Percentiles rank a stretch among this genome's conserved stretches.
These are phyloP conservation scores for Caenorhabditis elegans DNA, from an alignment of 1,140 invertebrate species.

Conservation along the genomic window WBcel235 BX284604.4:12192001-12192500, in stretches of 20 bases:
- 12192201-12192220: conserved; percentile 24
- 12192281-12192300: not conserved
- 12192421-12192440: not conserved
- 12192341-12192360: conserved; percentile 8
- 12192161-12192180: conserved; percentile 5
- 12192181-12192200: conserved; percentile 27
- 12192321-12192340: not conserved
- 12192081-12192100: too few relatives aligned
- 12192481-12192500: not conserved
- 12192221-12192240: conserved; percentile 7
- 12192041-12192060: too few relatives aligned
- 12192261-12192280: not conserved
- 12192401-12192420: conserved; percentile 3
- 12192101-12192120: too few relatives aligned
- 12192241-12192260: conserved; percentile 28
- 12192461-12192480: not conserved
- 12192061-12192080: too few relatives aligned
- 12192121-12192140: not conserved
- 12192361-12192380: not conserved
- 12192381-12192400: not conserved
- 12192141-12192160: not conserved
- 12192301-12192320: conserved; percentile 25
- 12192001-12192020: too few relatives aligned
- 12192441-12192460: not conserved
- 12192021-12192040: too few relatives aligned